A percentile compares a stretch with the other conserved stretches of the same genome.
These are phyloP conservation scores for Axis porcinus DNA, from an alignment of 2,113 vertebrate genomes.

Conservation along the genomic window DNA sequence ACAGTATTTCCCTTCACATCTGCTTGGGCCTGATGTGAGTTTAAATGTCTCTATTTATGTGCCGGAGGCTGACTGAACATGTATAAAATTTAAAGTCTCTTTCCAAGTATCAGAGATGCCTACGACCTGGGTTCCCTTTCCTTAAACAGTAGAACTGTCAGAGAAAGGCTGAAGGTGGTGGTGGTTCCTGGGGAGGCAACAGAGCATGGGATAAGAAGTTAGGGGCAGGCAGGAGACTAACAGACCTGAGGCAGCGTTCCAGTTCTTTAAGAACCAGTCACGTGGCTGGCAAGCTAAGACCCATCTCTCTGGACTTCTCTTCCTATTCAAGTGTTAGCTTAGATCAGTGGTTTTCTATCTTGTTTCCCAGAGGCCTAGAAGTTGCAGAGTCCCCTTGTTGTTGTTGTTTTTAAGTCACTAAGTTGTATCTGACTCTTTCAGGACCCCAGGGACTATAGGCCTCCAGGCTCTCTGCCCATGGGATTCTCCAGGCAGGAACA, in stretches of 20 bases:
- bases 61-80: slow-evolving; percentile 50
- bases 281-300: not conserved
- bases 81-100: slow-evolving; percentile 62
- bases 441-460: not conserved
- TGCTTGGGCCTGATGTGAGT: slow-evolving; percentile 48
- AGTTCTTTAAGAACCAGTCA: not conserved
- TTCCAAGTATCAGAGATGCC: slow-evolving; percentile 33
- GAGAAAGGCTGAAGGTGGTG: not conserved
- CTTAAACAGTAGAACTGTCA: not conserved
- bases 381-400: no score
- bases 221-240: not conserved
- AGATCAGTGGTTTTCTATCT: not conserved
- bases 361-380: not conserved
- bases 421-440: not conserved
- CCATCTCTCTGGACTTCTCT: not conserved
- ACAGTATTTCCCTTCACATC: slow-evolving; percentile 69
- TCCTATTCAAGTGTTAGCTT: not conserved
- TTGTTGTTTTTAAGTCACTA: not conserved
- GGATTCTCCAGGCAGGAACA: not conserved
- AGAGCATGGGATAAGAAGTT: not conserved
- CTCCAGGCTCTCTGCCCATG: not conserved
- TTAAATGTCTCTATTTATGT: slow-evolving; percentile 61
- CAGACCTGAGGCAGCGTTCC: not conserved
- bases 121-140: not conserved
- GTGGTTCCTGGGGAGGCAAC: not conserved